Conservation (phyloP, 2,797 vertebrate species). For the Pseudomugil gertrudae region DNA sequence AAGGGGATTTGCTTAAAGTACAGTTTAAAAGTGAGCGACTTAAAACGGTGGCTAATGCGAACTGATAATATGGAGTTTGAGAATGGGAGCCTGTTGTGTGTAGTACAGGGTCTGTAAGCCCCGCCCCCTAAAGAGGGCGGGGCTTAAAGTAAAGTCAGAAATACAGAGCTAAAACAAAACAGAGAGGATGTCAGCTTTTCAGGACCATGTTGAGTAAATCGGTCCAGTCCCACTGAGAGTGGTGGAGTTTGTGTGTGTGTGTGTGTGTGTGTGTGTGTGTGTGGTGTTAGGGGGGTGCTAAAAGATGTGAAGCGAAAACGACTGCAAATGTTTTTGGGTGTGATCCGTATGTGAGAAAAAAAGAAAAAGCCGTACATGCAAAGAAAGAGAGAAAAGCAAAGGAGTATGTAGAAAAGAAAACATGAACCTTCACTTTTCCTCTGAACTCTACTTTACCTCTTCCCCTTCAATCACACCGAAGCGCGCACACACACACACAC, state of each 20-base stretch:
- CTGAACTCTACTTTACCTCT: conserved; percentile 74
- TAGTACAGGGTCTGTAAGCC: too few relatives aligned
- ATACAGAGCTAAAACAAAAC: neutral
- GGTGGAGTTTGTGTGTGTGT: neutral
- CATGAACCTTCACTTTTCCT: conserved; percentile 68
- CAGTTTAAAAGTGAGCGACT: neutral
- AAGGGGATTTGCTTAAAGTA: neutral
- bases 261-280: too few relatives aligned
- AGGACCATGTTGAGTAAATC: conserved; percentile 23
- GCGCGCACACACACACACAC: conserved; percentile 24
- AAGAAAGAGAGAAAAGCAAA: conserved; percentile 31
- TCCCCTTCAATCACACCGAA: conserved; percentile 26
- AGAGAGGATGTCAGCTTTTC: conserved; percentile 6
- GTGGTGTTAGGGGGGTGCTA: conserved; percentile 34
- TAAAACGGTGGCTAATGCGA: neutral
- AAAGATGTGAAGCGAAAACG: conserved; percentile 53
- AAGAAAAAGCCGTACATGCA: conserved; percentile 28
- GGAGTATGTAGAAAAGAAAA: conserved; percentile 70
- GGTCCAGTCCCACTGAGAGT: conserved; percentile 47
- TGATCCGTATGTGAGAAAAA: conserved; percentile 58
- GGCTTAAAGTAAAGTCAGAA: neutral
- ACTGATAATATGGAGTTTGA: neutral
- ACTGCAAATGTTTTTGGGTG: conserved; percentile 65
- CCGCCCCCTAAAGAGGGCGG: conserved; percentile 3
- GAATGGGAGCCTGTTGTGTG: neutral